Evolutionary conservation across 1,140 invertebrate genomes (phyloP).

Genomic region (Bombyx mandarina): DNA sequence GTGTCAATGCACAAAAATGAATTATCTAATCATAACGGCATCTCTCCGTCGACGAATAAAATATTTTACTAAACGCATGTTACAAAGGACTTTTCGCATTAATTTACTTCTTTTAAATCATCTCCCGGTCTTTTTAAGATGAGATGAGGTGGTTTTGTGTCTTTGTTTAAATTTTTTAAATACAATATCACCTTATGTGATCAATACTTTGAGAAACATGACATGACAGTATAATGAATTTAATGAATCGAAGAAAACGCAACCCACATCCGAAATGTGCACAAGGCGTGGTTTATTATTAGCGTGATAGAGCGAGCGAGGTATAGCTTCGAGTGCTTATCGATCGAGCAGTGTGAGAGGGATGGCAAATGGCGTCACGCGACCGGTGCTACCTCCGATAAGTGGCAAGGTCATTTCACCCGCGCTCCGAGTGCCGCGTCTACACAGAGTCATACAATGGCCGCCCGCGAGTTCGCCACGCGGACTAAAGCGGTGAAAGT

Average conservation of each 20-base stretch:
- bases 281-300: slow-evolving; percentile 50
- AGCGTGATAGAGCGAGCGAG: slow-evolving; percentile 38
- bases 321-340: slow-evolving; percentile 24
- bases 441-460: background rate
- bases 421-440: slow-evolving; percentile 11
- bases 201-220: background rate
- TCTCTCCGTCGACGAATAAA: no score
- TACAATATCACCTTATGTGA: no score
- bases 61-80: no score
- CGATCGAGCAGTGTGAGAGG: slow-evolving; percentile 36
- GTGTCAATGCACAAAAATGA: no score
- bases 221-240: slow-evolving; percentile 19
- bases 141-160: no score
- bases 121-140: no score
- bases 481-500: slow-evolving; percentile 14
- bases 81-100: no score
- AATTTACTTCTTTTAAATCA: no score
- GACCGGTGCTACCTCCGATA: slow-evolving; percentile 35
- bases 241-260: slow-evolving; percentile 32
- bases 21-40: no score
- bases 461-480: slow-evolving; percentile 15
- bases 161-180: no score
- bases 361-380: slow-evolving; percentile 30
- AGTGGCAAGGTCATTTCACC: slow-evolving; percentile 57
- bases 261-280: slow-evolving; percentile 20